Evolutionary conservation across 2,888 invertebrate genomes (phyloP), one percentile per base, ranked within the genome.

Genomic region (Notocelia uddmanniana): DNA sequence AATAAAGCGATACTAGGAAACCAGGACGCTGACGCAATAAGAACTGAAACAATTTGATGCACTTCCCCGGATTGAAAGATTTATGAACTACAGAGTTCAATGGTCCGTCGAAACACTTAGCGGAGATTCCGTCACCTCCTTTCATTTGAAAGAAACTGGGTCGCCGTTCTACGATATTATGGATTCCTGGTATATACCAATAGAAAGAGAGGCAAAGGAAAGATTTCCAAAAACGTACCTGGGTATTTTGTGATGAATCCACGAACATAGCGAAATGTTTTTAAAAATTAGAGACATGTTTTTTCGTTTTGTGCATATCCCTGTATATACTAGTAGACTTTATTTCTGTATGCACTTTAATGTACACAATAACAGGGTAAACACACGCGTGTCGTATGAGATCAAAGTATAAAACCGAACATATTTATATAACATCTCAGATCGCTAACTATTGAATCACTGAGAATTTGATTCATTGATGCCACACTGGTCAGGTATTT

Each of bases 101-200:
- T 45, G 66, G 59, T 31, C 52, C 59, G 60, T 18, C 45, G 59
- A 66, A 55, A 71, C 66, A 66, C 54, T 71, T 60, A 52, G 50
- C 1, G 8, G 34, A 37, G 63, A 57, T 62, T 63, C 64, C 57
- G 66, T 66, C 70, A 60, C 66, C 66, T 34, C 21, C 37, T 13
- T 18, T 64, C 58, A 48, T 63, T 66, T 70, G 70, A 71, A 59
- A 34, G 41, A 45, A 71, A 67, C 21, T 67, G 59, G 71, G 71
- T 60, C 71, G 21, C n/a, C 45, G n/a, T 18, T 67, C 23, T 52
- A 6, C 10, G 54, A n/a, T 26, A 8, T 45, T 13, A 45, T 45
- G 13, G 6, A 13, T 13, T 15, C 45, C 45, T 45, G 6, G 45
- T n/a, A 45, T 45, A 45, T 45, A 41, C 41, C 13, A 6, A n/a